Evolutionary conservation across 2,797 vertebrate genomes (phyloP).

Genomic region (Lophius americanus): DNA sequence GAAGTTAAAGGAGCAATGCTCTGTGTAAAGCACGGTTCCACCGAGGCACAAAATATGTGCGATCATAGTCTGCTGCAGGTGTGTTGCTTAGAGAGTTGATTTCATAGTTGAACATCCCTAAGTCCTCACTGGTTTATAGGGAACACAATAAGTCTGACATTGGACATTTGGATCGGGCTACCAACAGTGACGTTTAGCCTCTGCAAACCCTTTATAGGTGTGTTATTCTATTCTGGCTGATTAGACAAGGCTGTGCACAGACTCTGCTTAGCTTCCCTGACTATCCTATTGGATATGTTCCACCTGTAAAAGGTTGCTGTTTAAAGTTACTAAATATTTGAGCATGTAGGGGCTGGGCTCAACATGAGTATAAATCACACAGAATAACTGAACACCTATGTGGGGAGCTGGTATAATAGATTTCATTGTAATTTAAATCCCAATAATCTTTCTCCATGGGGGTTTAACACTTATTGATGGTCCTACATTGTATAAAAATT

Average conservation of each 20-base stretch:
- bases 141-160: neutral
- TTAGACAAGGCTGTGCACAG: neutral
- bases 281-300: neutral
- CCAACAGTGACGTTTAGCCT: neutral
- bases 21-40: neutral
- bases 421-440: no score
- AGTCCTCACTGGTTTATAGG: neutral
- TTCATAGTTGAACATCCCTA: neutral
- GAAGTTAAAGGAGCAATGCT: no score
- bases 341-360: neutral
- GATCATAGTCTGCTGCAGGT: neutral
- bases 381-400: conserved; percentile 10
- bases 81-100: neutral
- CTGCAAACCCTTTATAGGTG: neutral
- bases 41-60: neutral
- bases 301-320: neutral
- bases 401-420: no score
- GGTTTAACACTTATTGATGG: no score
- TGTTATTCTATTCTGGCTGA: conserved; percentile 7
- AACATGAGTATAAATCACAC: conserved; percentile 7
- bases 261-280: neutral
- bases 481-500: no score
- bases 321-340: neutral
- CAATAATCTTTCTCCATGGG: neutral
- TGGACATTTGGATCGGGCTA: conserved; percentile 16